Conservation (phyloP, 1,140 invertebrate genomes). For the Brachionus rubens region DNA sequence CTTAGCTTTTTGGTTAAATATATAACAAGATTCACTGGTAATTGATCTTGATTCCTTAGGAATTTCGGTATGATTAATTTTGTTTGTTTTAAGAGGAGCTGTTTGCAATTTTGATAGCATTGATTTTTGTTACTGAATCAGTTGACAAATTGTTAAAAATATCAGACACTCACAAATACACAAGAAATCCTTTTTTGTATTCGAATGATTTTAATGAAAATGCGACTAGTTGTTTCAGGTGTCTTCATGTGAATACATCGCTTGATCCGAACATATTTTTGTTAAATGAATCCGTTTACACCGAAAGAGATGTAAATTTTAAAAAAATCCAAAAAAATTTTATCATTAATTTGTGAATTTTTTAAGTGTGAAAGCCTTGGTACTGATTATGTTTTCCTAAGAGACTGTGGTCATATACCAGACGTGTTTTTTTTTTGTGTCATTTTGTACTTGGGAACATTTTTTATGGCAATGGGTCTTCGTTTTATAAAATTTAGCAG, state of each 20-base stretch:
- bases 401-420: slow-evolving; percentile 66
- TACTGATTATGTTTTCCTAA: background rate
- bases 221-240: background rate
- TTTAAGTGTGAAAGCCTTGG: slow-evolving; percentile 11
- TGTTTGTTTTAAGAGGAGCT: slow-evolving; percentile 78
- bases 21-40: slow-evolving; percentile 76
- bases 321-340: background rate
- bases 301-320: slow-evolving; percentile 1
- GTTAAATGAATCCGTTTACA: slow-evolving; percentile 6
- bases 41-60: no score
- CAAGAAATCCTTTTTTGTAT: slow-evolving; percentile 10
- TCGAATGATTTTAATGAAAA: slow-evolving; percentile 18
- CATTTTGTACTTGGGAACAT: slow-evolving; percentile 87
- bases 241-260: background rate
- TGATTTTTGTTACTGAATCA: slow-evolving; percentile 98
- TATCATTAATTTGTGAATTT: background rate
- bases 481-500: slow-evolving; percentile 88
- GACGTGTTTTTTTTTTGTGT: slow-evolving; percentile 96
- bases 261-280: background rate
- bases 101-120: slow-evolving; percentile 94
- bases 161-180: background rate
- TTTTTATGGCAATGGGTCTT: slow-evolving; percentile 77
- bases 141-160: slow-evolving; percentile 61
- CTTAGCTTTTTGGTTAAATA: slow-evolving; percentile 94
- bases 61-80: no score